Evolutionary conservation across 1,140 invertebrate genomes (phyloP).

Genomic region (Drosophila guanche): DNA sequence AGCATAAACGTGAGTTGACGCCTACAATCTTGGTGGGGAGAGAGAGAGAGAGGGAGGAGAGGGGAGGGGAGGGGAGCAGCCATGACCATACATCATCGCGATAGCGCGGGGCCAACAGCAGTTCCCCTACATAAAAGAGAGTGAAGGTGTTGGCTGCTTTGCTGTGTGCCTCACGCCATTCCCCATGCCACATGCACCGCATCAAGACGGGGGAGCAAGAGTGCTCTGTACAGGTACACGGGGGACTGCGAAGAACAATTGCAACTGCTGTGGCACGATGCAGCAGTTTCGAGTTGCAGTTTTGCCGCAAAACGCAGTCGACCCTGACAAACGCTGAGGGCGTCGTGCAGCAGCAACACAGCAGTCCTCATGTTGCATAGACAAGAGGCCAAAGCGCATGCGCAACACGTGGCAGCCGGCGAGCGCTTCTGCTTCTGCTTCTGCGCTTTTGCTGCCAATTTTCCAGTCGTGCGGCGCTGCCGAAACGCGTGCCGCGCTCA

Average conservation of each 20-base stretch:
- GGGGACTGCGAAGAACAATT: conserved; percentile 56
- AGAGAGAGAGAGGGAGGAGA: conserved; percentile 7
- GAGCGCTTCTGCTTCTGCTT: conserved; percentile 25
- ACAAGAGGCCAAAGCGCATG: conserved; percentile 58
- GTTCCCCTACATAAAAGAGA: conserved; percentile 44
- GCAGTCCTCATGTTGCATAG: too few relatives aligned
- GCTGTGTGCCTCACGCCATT: conserved; percentile 54
- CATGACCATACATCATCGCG: conserved; percentile 74
- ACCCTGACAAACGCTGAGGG: conserved; percentile 77
- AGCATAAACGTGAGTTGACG: conserved; percentile 83
- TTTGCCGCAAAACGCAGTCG: conserved; percentile 59
- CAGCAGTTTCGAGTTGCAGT: conserved; percentile 58
- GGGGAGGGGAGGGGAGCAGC: conserved; percentile 7
- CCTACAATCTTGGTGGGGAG: conserved; percentile 61
- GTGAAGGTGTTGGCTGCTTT: conserved; percentile 71
- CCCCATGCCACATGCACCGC: conserved; percentile 32
- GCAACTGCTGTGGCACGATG: conserved; percentile 71
- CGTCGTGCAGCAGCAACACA: conserved; percentile 54
- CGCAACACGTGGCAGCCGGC: conserved; percentile 75
- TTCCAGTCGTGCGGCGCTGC: conserved; percentile 71
- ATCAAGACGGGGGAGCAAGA: too few relatives aligned
- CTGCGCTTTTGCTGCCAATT: conserved; percentile 67
- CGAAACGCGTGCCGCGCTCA: conserved; percentile 75
- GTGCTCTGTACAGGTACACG: conserved; percentile 9
- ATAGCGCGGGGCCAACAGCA: conserved; percentile 41